phyloP scores from a whole-genome alignment of 2,888 invertebrate genomes.

The Plemyria rubiginata region DNA sequence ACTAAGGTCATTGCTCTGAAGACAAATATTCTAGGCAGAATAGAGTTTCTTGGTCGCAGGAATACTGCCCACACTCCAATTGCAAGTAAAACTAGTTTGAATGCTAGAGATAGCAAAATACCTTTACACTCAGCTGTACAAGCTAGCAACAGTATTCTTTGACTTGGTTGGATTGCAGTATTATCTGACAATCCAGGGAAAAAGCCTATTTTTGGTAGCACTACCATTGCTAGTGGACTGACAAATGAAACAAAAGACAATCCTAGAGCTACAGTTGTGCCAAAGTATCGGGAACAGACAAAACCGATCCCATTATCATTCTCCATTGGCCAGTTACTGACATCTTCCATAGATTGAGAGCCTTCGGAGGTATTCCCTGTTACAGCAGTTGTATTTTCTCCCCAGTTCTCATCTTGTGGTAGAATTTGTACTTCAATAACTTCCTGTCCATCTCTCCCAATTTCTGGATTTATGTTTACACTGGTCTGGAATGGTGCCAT shows the following conservation, averaged over 20 bases:
- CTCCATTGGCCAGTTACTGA: constrained; percentile 93
- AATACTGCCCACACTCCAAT: constrained; percentile 98
- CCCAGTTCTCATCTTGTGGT: constrained; percentile 99
- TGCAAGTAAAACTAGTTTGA: constrained; percentile 94
- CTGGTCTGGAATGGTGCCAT: constrained; percentile 96
- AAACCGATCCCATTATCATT: constrained; percentile 88
- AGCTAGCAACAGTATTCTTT: constrained; percentile 88
- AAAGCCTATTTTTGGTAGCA: constrained; percentile 95
- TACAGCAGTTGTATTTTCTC: constrained; percentile 98
- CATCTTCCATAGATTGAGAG: constrained; percentile 96
- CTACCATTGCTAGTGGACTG: constrained; percentile 97
- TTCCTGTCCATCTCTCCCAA: constrained; percentile 92
- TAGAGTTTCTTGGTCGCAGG: constrained; percentile 92
- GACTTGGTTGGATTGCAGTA: constrained; percentile 88
- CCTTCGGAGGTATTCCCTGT: constrained; percentile 98
- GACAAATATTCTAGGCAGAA: constrained; percentile 95
- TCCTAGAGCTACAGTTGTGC: constrained; percentile 91
- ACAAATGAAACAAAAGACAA: constrained; percentile 93
- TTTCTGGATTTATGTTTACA: constrained; percentile 92
- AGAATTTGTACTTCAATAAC: constrained; percentile 98
- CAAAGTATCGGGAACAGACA: constrained; percentile 92
- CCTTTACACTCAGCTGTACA: constrained; percentile 98
- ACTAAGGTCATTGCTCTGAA: constrained; percentile 95
- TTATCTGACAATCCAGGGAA: constrained; percentile 90
- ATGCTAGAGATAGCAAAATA: constrained; percentile 94